phyloP scores from a whole-genome alignment of 2,113 vertebrate genomes.

The Cryptotis parvus region DNA sequence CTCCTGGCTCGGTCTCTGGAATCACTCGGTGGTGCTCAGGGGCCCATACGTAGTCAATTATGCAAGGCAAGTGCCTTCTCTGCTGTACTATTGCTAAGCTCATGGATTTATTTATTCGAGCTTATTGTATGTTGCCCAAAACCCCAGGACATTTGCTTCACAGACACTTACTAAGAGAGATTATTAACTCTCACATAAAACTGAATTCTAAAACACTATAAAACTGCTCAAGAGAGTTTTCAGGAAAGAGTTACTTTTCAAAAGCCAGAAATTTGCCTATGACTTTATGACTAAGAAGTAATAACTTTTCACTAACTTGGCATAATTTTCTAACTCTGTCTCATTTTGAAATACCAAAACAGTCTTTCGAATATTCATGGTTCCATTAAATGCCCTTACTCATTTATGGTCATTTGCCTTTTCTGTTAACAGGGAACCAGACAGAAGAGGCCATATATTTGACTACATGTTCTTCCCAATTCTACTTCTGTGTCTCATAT shows the following conservation, averaged over 20 bases:
- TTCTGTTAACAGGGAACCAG: constrained; percentile 26
- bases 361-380: constrained; percentile 32
- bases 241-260: constrained; percentile 53
- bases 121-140: constrained; percentile 64
- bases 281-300: constrained; percentile 27
- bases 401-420: constrained; percentile 16
- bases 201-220: constrained; percentile 53
- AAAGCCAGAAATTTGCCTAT: constrained; percentile 50
- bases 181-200: constrained; percentile 56
- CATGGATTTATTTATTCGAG: constrained; percentile 40
- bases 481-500: neutral
- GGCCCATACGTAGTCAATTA: too few relatives aligned
- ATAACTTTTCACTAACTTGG: constrained; percentile 58
- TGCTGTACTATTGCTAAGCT: too few relatives aligned
- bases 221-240: constrained; percentile 63
- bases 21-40: too few relatives aligned
- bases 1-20: too few relatives aligned
- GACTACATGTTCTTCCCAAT: neutral
- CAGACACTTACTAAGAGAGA: constrained; percentile 19
- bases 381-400: neutral
- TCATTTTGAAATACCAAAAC: constrained; percentile 47
- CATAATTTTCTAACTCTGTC: constrained; percentile 42
- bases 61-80: too few relatives aligned
- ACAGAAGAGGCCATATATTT: neutral
- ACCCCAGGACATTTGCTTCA: constrained; percentile 71